Percentiles rank a stretch among this genome's conserved stretches.
Conservation (phyloP, 64 coral and sea anemone genomes). For the Exaiptasia diaphana region DNA sequence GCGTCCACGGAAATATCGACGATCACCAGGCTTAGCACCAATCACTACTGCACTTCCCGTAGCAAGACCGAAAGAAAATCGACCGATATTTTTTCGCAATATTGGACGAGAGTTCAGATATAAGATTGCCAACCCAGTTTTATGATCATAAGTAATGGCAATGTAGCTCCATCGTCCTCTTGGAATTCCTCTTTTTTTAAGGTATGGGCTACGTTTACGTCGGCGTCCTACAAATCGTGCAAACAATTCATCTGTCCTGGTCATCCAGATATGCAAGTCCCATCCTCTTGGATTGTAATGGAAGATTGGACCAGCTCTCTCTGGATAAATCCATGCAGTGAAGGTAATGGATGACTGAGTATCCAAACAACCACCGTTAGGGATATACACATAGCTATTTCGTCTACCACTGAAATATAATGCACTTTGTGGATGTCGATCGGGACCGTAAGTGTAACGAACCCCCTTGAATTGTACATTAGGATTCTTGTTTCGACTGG, state of each 20-base stretch:
- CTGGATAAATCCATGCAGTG: conserved; percentile 58
- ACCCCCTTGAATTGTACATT: conserved; percentile 8
- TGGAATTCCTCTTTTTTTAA: neutral
- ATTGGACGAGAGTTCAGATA: conserved; percentile 22
- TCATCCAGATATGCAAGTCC: conserved; percentile 2
- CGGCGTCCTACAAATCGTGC: neutral
- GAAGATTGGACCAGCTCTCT: conserved; percentile 48
- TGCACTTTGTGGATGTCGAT: conserved; percentile 28
- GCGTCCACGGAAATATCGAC: conserved; percentile 33
- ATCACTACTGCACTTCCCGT: conserved; percentile 39
- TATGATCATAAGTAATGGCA: conserved; percentile 42
- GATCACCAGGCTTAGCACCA: conserved; percentile 21
- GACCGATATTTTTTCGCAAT: conserved; percentile 8
- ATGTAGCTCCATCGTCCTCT: conserved; percentile 57
- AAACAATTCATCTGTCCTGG: conserved; percentile 11
- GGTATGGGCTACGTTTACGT: neutral
- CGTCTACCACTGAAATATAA: conserved; percentile 30
- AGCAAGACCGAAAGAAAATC: conserved; percentile 34
- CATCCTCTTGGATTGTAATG: conserved; percentile 42
- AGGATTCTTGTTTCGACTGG: conserved; percentile 34
- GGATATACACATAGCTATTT: conserved; percentile 63
- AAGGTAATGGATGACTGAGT: conserved; percentile 56
- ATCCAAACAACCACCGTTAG: conserved; percentile 64
- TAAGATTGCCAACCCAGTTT: conserved; percentile 40
- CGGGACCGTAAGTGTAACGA: conserved; percentile 29